Evolutionary conservation across 2,113 vertebrate genomes (phyloP), one percentile per base, ranked within the genome.

Genomic region (Malurus alboscapulatus): DNA sequence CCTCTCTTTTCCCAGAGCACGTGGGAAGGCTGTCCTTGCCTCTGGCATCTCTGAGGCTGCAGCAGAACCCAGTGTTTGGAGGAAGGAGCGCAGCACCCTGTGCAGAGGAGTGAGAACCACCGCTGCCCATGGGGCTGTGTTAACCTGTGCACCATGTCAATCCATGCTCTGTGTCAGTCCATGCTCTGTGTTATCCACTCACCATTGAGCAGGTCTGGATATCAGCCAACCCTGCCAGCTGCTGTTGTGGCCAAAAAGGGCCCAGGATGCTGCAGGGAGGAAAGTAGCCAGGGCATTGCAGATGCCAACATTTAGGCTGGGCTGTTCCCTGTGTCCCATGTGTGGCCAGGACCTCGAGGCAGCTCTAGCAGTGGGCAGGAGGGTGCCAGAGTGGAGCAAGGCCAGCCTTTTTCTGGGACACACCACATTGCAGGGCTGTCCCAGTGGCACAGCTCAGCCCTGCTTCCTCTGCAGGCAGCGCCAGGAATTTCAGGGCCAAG

Each of bases 71-170:
- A 8, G 59, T 0, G 0, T 38, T 87, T 58, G 59, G 30, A 15
- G 10, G 15, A 68, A 78, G 59, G 18, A 91, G 34, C 10, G 5
- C 27, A 77, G 48, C 25, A 73, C 21, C 21, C 1, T 17, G 14
- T 34, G 53, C 14, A 7, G 57, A 66, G 55, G 42, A 68, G 32
- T 1, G 5, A 84, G 83, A 79, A 19, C 30, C 2, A 5, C 22
- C 0, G 0, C n/a, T 87, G 42, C 65, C 54, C 1, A 1, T 0
- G 0, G 36, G 4, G 1, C 73, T 80, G 40, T 3, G 1, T 36
- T 16, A 50, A 54, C 4, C 32, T 25, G 21, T 42, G 16, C 29
- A 7, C 50, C 0, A 0, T 21, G 15, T 65, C 10, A 53, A 24
- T 67, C 53, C 30, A 5, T 4, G 47, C 4, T 1, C 67, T 16